These are phyloP conservation scores for Arrhopalites spinosus DNA, from an alignment of 2,888 invertebrate genomes.

Conservation along the genomic window DNA sequence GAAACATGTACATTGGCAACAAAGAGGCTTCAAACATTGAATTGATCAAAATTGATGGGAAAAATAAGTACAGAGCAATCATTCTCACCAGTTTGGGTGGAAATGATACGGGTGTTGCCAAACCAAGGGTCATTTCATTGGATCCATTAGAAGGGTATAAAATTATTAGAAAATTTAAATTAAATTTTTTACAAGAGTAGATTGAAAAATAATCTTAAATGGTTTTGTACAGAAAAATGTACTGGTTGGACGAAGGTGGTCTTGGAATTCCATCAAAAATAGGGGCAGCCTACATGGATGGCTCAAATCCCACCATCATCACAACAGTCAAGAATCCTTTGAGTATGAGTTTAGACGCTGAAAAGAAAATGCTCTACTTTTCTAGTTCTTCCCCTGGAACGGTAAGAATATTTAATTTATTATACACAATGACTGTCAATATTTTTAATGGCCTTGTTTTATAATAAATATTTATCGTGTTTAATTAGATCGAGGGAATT, in stretches of 20 bases:
- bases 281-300: slow-evolving; percentile 90
- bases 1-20: slow-evolving; percentile 92
- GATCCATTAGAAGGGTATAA: slow-evolving; percentile 88
- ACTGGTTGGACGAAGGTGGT: slow-evolving; percentile 96
- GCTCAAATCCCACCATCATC: slow-evolving; percentile 72
- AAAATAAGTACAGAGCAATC: slow-evolving; percentile 79
- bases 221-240: slow-evolving; percentile 59
- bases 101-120: slow-evolving; percentile 79
- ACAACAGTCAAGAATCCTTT: slow-evolving; percentile 75
- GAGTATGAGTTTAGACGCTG: slow-evolving; percentile 80
- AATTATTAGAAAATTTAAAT: neutral
- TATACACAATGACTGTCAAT: neutral
- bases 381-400: slow-evolving; percentile 77
- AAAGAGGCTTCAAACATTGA: slow-evolving; percentile 88
- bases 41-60: slow-evolving; percentile 82
- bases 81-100: slow-evolving; percentile 87
- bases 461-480: neutral
- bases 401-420: slow-evolving; percentile 60
- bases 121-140: slow-evolving; percentile 83
- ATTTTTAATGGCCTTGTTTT: neutral
- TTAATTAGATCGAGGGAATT: slow-evolving; percentile 58
- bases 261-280: slow-evolving; percentile 87
- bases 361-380: slow-evolving; percentile 84
- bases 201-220: neutral
- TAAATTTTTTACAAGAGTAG: too few species aligned